Conservation (phyloP, 2,888 invertebrate species). For the Morpho deidamia region DNA sequence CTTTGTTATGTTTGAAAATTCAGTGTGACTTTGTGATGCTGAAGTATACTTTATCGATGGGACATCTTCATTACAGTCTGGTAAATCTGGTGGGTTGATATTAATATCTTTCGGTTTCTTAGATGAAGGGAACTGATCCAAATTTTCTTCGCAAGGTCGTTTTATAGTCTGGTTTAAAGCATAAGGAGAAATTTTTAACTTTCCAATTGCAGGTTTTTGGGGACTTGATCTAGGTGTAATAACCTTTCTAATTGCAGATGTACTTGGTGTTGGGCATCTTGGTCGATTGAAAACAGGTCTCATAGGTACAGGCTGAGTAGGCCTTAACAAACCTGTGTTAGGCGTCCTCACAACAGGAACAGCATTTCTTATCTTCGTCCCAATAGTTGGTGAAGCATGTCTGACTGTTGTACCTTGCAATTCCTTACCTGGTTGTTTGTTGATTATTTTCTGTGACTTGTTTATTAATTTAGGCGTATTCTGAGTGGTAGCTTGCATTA, state of each 20-base stretch:
- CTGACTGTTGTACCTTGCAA: slow-evolving; percentile 47
- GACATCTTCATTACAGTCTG: slow-evolving; percentile 31
- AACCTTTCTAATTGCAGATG: slow-evolving; percentile 34
- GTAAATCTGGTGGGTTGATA: slow-evolving; percentile 43
- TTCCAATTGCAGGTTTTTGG: slow-evolving; percentile 33
- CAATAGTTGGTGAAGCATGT: slow-evolving; percentile 39
- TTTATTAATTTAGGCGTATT: slow-evolving; percentile 29
- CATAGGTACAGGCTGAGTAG: slow-evolving; percentile 44
- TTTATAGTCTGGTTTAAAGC: slow-evolving; percentile 38
- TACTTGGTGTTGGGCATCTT: slow-evolving; percentile 39
- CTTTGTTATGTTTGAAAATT: slow-evolving; percentile 49
- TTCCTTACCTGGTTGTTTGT: slow-evolving; percentile 36
- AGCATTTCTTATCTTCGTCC: slow-evolving; percentile 39
- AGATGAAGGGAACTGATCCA: slow-evolving; percentile 58
- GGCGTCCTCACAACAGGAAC: slow-evolving; percentile 31
- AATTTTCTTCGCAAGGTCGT: slow-evolving; percentile 40
- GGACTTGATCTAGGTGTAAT: slow-evolving; percentile 30
- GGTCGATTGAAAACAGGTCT: slow-evolving; percentile 35
- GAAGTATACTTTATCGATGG: slow-evolving; percentile 42
- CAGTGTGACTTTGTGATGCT: slow-evolving; percentile 45
- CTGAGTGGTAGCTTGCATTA: slow-evolving; percentile 44
- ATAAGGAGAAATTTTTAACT: slow-evolving; percentile 52
- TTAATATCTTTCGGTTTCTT: slow-evolving; percentile 64
- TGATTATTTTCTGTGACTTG: slow-evolving; percentile 39
- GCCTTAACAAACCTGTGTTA: slow-evolving; percentile 28